Evolutionary conservation across 1,140 invertebrate genomes (phyloP), one percentile per base, ranked within the genome.

Genomic region (Drosophila miranda): DNA sequence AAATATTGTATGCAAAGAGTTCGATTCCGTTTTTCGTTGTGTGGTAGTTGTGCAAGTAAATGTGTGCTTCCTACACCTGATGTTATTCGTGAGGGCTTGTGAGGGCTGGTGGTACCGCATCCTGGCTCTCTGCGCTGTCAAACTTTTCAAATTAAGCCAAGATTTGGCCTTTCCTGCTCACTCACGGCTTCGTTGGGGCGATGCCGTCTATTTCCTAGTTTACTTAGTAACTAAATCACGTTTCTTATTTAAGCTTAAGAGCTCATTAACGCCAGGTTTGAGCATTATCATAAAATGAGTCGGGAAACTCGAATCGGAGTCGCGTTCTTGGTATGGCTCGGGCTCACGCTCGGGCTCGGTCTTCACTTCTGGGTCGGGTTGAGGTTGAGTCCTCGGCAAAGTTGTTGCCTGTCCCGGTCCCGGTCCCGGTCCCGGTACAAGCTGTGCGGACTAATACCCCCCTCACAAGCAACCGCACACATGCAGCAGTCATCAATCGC

Each of bases 241-340:
- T 87, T 87, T 83, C 82, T 78, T 87, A 87, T 87, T 87, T 87
- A 87, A 87, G 82, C 82, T 87, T 83, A 87, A 87, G 82, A 88
- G 82, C 82, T 87, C 82, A 87, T 87, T 87, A 87, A 87, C 82
- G 82, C 82, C 82, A 88, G 82, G 78, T 76, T 78, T 67, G 63
- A 76, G 71, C 83, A 87, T 87, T 87, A 87, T 88, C 82, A 87
- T 87, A 87, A 87, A 87, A 87, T 75, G 75, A 87, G 71, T 53
- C 74, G 75, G 52, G 54, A 70, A 59, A 55, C 71, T 59, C 34
- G 41, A 54, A 44, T 67, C 57, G 34, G 45, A 63, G 57, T 71
- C 69, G 62, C 68, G 49, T 63, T 68, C 56, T 62, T 55, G 77
- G 71, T 68, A 62, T 46, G 28, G 7, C 28, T 28, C 6, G 6